Percentiles rank a stretch among this genome's conserved stretches.
These are phyloP conservation scores for Myioborus miniatus DNA, from an alignment of 2,797 vertebrate genomes.

Conservation along the genomic window DNA sequence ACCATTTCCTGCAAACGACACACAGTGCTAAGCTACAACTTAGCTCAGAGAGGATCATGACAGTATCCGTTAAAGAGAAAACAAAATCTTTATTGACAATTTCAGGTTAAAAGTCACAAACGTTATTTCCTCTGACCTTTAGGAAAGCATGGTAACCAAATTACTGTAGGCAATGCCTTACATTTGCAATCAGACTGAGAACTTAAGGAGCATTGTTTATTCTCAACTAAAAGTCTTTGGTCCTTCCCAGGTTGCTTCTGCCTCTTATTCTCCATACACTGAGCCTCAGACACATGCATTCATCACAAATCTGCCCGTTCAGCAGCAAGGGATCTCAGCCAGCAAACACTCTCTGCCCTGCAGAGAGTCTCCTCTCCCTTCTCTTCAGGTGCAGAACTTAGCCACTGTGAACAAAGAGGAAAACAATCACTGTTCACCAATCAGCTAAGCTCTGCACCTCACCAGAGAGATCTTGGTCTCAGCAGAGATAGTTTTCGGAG, in stretches of 20 bases:
- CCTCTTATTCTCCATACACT: not conserved
- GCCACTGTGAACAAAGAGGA: conserved; percentile 99
- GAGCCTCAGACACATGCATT: not conserved
- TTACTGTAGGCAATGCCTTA: not conserved
- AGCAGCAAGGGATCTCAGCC: not conserved
- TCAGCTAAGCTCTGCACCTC: conserved; percentile 99
- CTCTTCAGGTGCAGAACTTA: conserved; percentile 99
- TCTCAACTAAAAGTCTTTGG: not conserved
- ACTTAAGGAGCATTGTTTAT: not conserved
- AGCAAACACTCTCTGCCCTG: not conserved
- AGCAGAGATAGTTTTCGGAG: conserved; percentile 28
- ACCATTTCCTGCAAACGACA: conserved; percentile 10
- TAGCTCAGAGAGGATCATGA: conserved; percentile 36
- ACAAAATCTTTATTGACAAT: conserved; percentile 5
- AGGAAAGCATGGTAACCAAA: not conserved
- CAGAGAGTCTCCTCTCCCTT: conserved; percentile 68
- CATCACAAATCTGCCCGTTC: not conserved
- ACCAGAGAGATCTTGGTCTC: conserved; percentile 83
- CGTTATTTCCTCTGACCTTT: not conserved
- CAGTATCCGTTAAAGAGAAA: not conserved
- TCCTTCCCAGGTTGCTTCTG: not conserved
- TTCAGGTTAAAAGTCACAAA: not conserved
- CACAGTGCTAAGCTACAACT: conserved; percentile 28
- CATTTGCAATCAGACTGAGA: not conserved
- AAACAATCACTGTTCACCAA: conserved; percentile 99